These are phyloP conservation scores for Acromyrmex charruanus DNA, from an alignment of 1,140 invertebrate species.

Conservation along the genomic window DNA sequence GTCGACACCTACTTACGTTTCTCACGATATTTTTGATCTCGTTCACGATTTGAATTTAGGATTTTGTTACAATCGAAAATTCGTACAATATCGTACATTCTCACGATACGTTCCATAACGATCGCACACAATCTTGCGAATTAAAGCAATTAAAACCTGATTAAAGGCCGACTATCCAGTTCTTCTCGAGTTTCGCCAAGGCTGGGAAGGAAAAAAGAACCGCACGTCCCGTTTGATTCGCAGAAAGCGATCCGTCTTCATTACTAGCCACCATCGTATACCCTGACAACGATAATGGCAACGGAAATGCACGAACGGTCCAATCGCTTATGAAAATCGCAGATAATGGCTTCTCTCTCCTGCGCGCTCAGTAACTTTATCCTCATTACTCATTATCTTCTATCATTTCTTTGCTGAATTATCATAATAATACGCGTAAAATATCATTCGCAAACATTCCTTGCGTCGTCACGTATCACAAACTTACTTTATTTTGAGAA, in stretches of 20 bases:
- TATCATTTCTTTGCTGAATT: conserved; percentile 36
- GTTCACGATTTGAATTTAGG: not conserved
- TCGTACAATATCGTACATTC: not conserved
- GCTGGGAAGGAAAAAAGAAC: conserved; percentile 54
- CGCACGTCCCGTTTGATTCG: conserved; percentile 69
- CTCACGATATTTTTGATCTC: not conserved
- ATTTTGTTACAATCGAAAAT: not conserved
- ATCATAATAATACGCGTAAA: conserved; percentile 24
- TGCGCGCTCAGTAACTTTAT: conserved; percentile 34
- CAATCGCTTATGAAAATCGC: conserved; percentile 62
- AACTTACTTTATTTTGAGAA: not conserved
- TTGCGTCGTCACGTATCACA: not conserved
- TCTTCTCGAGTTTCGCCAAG: conserved; percentile 9
- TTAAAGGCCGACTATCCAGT: conserved; percentile 50
- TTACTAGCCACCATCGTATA: conserved; percentile 63
- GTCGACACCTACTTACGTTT: not conserved
- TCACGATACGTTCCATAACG: conserved; percentile 3
- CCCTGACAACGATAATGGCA: conserved; percentile 57
- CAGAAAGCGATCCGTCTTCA: conserved; percentile 77
- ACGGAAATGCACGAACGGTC: conserved; percentile 54
- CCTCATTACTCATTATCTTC: conserved; percentile 52
- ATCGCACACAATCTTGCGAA: conserved; percentile 65
- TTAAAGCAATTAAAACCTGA: conserved; percentile 76
- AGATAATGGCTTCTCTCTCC: conserved; percentile 46
- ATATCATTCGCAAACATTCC: not conserved